Evolutionary conservation across 2,888 invertebrate genomes (phyloP), one percentile per base, ranked within the genome.

Genomic region (Apotomis capreana): DNA sequence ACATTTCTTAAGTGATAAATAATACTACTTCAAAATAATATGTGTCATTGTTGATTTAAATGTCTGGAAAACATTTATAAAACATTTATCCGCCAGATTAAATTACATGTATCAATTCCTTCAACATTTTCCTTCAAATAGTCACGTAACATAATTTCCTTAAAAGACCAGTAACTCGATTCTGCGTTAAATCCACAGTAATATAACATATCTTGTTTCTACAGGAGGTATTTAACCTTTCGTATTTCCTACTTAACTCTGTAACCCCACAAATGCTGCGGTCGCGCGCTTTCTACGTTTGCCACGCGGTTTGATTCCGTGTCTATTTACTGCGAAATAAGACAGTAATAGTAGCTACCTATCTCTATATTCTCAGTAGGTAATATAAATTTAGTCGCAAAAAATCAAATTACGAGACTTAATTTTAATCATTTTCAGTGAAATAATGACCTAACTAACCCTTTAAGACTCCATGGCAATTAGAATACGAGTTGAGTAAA

Each of bases 191-290:
- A 84, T 81, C 84, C 86, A 78, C 77, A 68, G 76, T 82, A 82
- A 82, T 83, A 85, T 84, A 86, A 84, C 85, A 90, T 94, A 94
- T 94, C 93, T 93, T 90, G 89, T 94, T 94, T 92, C 93, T 92
- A 83, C 87, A 90, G 62, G 63, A 72, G 72, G 88, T 89, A 86
- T 92, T 94, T 94, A 93, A 94, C 94, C 94, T 93, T 91, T 92
- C 88, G 90, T 85, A 87, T 87, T 92, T 91, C 91, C 92, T 87
- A 91, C 91, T 90, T 89, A 86, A 83, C 93, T 84, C 85, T 76
- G 93, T 93, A 94, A 86, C 93, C 93, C 77, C 78, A 87, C 84
- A 89, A 93, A 82, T 84, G 87, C 81, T 91, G 92, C 84, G 92
- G 93, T 92, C 49, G n/a, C 46, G 59, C 26, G 64, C 52, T 55